phyloP scores from a whole-genome alignment of 2,888 invertebrate species.

The Colostygia pectinataria region DNA sequence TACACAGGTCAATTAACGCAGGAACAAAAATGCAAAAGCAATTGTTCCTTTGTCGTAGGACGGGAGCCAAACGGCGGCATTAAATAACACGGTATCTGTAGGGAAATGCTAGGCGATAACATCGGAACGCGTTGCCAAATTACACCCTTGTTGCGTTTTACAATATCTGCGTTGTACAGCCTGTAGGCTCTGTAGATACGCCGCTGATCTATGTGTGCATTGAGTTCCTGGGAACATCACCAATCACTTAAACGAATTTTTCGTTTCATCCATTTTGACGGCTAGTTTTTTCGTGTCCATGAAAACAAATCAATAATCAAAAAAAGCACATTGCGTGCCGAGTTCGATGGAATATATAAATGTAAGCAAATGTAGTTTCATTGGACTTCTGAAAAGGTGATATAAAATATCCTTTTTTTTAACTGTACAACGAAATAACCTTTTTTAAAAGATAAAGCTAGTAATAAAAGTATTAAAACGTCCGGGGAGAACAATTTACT shows the following conservation, averaged over 20 bases:
- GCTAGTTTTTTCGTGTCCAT: background rate
- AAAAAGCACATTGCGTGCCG: background rate
- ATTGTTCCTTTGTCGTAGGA: constrained; percentile 52
- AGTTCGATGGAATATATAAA: background rate
- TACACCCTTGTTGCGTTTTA: constrained; percentile 74
- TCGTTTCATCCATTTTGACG: background rate
- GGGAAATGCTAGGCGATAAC: constrained; percentile 70
- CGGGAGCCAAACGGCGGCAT: constrained; percentile 69
- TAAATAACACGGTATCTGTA: constrained; percentile 77
- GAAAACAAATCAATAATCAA: background rate
- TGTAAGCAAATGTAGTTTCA: too few relatives aligned
- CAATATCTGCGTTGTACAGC: constrained; percentile 52
- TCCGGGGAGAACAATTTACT: constrained; percentile 49
- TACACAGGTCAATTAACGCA: constrained; percentile 45
- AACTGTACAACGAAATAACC: background rate
- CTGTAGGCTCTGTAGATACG: constrained; percentile 20
- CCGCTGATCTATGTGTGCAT: constrained; percentile 9
- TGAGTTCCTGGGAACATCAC: constrained; percentile 4
- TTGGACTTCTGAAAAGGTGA: too few relatives aligned
- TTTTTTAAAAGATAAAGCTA: constrained; percentile 3
- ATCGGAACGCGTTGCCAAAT: constrained; percentile 76
- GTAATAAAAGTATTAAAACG: constrained; percentile 28
- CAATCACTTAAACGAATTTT: constrained; percentile 11
- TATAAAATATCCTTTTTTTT: background rate
- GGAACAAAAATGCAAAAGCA: constrained; percentile 46